Percentiles rank a stretch among this genome's conserved stretches.
These are phyloP conservation scores for Hippolais icterina DNA, from an alignment of 2,113 vertebrate species.

Conservation along the genomic window DNA sequence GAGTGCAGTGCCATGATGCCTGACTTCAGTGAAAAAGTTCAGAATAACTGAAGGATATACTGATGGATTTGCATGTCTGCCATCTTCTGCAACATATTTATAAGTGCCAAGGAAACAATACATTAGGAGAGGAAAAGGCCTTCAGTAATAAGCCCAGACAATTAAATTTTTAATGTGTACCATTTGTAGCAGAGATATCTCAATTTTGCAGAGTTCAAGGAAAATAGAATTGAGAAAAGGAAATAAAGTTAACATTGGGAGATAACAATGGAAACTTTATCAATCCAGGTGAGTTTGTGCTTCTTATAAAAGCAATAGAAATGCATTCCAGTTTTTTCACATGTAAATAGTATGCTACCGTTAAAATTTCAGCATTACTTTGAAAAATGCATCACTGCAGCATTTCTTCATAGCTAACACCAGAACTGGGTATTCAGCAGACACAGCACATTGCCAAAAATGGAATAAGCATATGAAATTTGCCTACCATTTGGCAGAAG, in stretches of 20 bases:
- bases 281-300: background rate
- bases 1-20: background rate
- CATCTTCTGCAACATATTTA: background rate
- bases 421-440: background rate
- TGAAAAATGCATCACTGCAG: background rate
- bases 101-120: background rate
- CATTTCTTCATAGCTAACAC: background rate
- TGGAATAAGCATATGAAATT: background rate
- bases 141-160: background rate
- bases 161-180: background rate
- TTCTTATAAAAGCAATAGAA: background rate
- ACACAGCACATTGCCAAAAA: background rate
- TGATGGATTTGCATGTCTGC: background rate
- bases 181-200: background rate
- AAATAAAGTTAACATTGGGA: background rate
- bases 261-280: background rate
- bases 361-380: background rate
- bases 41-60: background rate
- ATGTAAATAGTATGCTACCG: background rate
- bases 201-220: background rate
- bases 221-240: background rate
- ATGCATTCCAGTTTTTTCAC: background rate
- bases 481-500: background rate
- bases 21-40: background rate
- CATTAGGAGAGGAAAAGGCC: accelerated